These are phyloP conservation scores for Vireo altiloquus DNA, from an alignment of 2,113 vertebrate genomes.

Conservation along the genomic window DNA sequence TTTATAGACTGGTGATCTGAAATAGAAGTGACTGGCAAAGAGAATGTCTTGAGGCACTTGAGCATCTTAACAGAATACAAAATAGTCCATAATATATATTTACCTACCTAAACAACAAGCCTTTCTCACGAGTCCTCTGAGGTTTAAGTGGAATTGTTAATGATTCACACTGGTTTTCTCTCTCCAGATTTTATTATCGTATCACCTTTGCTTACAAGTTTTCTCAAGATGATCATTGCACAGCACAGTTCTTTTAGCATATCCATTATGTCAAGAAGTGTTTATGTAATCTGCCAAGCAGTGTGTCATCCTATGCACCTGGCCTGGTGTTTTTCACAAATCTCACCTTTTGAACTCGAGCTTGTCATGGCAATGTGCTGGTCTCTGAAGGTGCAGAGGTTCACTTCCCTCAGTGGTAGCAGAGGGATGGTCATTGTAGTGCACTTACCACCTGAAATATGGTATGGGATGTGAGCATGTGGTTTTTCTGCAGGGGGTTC, in stretches of 20 bases:
- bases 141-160: neutral
- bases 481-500: neutral
- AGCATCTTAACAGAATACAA: neutral
- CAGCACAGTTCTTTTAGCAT: neutral
- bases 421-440: neutral
- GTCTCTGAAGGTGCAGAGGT: neutral
- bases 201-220: neutral
- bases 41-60: neutral
- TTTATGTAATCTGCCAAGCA: neutral
- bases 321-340: neutral
- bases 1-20: conserved; percentile 42
- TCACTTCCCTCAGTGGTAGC: neutral
- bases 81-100: neutral
- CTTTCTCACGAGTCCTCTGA: neutral
- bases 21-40: conserved; percentile 47
- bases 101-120: neutral
- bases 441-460: neutral
- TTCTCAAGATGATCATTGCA: neutral
- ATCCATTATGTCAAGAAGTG: neutral
- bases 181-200: neutral
- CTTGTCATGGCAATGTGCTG: neutral
- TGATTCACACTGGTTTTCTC: neutral
- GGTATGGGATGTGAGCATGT: neutral
- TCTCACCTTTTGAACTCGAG: neutral
- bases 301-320: neutral